These are phyloP conservation scores for Eretmocerus hayati DNA, from an alignment of 2,888 invertebrate genomes.

Conservation along the genomic window DNA sequence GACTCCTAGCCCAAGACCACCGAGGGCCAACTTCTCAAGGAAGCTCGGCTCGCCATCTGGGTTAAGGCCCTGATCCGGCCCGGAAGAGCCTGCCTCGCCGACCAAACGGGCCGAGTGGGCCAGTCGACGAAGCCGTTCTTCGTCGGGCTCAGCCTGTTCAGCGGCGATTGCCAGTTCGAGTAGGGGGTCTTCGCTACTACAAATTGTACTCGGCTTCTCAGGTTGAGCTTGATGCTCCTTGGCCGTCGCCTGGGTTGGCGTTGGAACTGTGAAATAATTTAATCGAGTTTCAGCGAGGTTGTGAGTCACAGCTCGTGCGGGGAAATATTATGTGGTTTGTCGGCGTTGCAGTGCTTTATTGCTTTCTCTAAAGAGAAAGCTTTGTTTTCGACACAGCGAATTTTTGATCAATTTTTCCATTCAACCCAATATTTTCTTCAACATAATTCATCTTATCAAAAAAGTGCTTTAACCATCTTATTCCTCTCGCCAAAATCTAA, in stretches of 20 bases:
- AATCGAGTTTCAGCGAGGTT: no score
- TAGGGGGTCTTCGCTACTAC: conserved; percentile 34
- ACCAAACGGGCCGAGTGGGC: conserved; percentile 35
- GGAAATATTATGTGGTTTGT: no score
- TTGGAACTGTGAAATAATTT: background rate
- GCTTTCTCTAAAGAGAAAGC: no score
- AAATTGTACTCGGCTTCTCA: background rate
- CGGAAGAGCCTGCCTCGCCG: conserved; percentile 22
- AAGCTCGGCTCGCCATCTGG: no score
- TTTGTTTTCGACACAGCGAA: no score
- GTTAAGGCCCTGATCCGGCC: conserved; percentile 34
- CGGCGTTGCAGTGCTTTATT: no score
- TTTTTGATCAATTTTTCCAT: no score
- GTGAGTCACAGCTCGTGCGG: no score
- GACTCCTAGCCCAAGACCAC: conserved; percentile 15
- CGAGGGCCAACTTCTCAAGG: conserved; percentile 33
- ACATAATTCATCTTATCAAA: no score
- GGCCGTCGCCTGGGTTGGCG: background rate
- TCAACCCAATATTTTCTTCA: no score
- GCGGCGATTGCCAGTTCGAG: conserved; percentile 41
- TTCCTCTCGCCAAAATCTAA: no score
- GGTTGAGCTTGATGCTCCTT: background rate
- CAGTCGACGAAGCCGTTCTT: conserved; percentile 35
- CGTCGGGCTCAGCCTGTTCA: conserved; percentile 36
- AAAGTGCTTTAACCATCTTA: no score